Percentiles rank a stretch among this genome's conserved stretches.
Evolutionary conservation across 2,113 vertebrate species (phyloP).

Genomic region (Trematocara unimaculatum): DNA sequence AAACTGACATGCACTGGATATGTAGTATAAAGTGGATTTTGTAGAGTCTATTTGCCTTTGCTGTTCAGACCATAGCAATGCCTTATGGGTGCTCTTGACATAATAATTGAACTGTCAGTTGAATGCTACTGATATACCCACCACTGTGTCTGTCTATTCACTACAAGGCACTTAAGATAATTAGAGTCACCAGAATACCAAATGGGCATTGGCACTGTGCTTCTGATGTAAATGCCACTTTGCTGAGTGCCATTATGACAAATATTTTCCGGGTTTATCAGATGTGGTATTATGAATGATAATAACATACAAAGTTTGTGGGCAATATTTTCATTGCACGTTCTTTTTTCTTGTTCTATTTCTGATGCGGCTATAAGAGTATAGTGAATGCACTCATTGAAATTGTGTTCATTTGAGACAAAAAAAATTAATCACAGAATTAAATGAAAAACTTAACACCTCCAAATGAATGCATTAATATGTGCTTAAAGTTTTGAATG

Average conservation of each 20-base stretch:
- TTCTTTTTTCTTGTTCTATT: background rate
- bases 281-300: background rate
- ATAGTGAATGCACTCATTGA: background rate
- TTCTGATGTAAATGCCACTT: background rate
- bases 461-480: background rate
- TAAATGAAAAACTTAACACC: background rate
- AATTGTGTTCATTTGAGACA: background rate
- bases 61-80: background rate
- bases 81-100: background rate
- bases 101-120: conserved; percentile 7
- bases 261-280: background rate
- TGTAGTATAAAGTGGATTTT: background rate
- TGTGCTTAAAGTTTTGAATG: background rate
- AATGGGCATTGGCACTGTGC: background rate
- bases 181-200: conserved; percentile 29
- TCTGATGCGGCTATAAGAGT: background rate
- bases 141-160: conserved; percentile 1
- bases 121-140: conserved; percentile 7
- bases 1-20: background rate
- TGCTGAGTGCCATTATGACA: background rate
- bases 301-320: background rate
- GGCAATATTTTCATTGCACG: background rate
- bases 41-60: background rate
- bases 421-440: background rate
- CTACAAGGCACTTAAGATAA: conserved; percentile 30